phyloP scores from a whole-genome alignment of 2,888 invertebrate genomes.

The Drosophila vallismaia region DNA sequence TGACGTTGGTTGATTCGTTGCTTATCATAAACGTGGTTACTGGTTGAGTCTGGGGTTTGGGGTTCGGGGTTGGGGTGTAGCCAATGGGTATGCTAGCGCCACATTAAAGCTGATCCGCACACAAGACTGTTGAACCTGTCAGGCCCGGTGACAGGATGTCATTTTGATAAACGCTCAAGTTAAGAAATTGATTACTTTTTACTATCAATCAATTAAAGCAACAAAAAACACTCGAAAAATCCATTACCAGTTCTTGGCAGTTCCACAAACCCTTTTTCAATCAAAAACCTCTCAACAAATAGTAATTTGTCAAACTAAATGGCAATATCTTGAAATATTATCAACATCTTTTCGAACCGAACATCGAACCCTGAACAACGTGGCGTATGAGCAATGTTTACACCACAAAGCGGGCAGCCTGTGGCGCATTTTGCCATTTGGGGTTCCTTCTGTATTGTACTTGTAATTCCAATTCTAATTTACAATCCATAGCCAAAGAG shows the following conservation, averaged over 20 bases:
- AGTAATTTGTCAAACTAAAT: conserved; percentile 35
- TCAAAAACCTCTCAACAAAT: conserved; percentile 13
- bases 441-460: conserved; percentile 28
- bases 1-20: conserved; percentile 46
- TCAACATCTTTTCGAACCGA: conserved; percentile 27
- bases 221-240: conserved; percentile 25
- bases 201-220: conserved; percentile 52
- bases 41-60: background rate
- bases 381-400: conserved; percentile 60
- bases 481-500: conserved; percentile 71
- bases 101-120: conserved; percentile 19
- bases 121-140: conserved; percentile 48
- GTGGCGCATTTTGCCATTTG: conserved; percentile 47
- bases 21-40: conserved; percentile 40
- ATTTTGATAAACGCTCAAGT: conserved; percentile 59
- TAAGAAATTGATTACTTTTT: conserved; percentile 54
- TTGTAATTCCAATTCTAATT: conserved; percentile 66
- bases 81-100: conserved; percentile 2
- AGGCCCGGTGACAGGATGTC: conserved; percentile 64
- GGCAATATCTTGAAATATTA: conserved; percentile 22
- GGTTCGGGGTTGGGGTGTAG: background rate
- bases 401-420: conserved; percentile 23
- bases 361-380: conserved; percentile 21
- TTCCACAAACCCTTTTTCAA: conserved; percentile 17
- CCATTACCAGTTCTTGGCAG: conserved; percentile 58